Evolutionary conservation across 1,140 invertebrate species (phyloP).

Genomic region (Dreissena rostriformis): DNA sequence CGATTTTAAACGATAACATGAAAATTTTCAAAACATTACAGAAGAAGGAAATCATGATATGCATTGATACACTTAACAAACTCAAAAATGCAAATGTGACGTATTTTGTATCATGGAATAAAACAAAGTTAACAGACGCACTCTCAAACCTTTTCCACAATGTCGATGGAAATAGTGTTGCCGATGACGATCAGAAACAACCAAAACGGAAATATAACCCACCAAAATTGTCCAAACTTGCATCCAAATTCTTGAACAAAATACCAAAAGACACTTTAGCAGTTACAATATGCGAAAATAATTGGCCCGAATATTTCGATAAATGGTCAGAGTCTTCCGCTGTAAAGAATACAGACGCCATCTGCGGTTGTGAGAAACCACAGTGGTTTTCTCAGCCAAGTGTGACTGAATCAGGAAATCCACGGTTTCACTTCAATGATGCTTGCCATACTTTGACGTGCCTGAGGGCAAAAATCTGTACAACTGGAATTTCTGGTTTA

Average conservation of each 20-base stretch:
- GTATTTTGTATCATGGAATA: constrained; percentile 7
- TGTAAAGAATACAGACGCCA: too few species aligned
- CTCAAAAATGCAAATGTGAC: neutral
- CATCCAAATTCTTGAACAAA: constrained; percentile 10
- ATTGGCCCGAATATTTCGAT: neutral
- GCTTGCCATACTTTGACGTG: constrained; percentile 16
- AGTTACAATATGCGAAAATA: constrained; percentile 7
- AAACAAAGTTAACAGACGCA: constrained; percentile 1
- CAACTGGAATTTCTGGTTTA: constrained; percentile 27
- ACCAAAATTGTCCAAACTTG: constrained; percentile 11
- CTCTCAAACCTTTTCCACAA: neutral
- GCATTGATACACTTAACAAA: neutral
- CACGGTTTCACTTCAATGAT: constrained; percentile 21
- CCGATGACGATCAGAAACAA: neutral
- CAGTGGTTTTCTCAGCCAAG: constrained; percentile 17
- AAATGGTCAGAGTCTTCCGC: neutral
- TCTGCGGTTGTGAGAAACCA: too few species aligned
- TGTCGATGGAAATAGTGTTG: neutral
- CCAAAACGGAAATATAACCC: neutral
- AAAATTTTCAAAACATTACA: constrained; percentile 6
- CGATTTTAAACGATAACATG: neutral
- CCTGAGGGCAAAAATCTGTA: constrained; percentile 22
- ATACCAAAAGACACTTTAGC: constrained; percentile 7
- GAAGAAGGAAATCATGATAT: constrained; percentile 14
- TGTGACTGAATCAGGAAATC: neutral